These are phyloP conservation scores for Chondrosia reniformis DNA, from an alignment of 37 sponge, comb jelly and placozoan species.

Conservation along the genomic window DNA sequence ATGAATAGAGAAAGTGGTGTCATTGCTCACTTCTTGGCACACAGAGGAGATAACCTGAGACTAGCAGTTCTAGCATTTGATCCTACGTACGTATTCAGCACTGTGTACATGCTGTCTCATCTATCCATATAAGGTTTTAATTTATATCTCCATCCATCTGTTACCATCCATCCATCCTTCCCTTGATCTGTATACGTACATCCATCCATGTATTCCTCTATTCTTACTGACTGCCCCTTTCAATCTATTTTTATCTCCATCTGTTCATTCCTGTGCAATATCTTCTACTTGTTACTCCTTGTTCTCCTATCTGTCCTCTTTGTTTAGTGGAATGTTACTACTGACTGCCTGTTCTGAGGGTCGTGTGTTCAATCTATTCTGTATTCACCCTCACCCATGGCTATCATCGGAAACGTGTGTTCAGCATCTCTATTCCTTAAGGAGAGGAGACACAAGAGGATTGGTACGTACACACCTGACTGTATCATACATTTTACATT, in stretches of 20 bases:
- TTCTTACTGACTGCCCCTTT: no score
- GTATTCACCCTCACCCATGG: slow-evolving; percentile 75
- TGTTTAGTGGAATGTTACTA: slow-evolving; percentile 91
- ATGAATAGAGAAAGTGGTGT: slow-evolving; percentile 55
- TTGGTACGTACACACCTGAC: slow-evolving; percentile 44
- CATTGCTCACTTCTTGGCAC: slow-evolving; percentile 85
- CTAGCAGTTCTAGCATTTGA: slow-evolving; percentile 75
- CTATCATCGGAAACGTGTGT: slow-evolving; percentile 67
- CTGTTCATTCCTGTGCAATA: no score
- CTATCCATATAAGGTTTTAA: no score
- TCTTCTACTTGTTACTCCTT: no score
- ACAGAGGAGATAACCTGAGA: slow-evolving; percentile 27
- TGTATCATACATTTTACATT: background rate
- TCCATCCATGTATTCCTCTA: no score
- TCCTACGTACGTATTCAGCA: no score
- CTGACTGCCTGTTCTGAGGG: slow-evolving; percentile 86
- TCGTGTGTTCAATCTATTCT: slow-evolving; percentile 85
- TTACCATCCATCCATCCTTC: no score
- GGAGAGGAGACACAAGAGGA: slow-evolving; percentile 86
- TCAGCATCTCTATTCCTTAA: slow-evolving; percentile 86
- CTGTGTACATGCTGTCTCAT: no score
- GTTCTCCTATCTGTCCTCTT: no score
- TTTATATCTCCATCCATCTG: no score
- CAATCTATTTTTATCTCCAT: no score
- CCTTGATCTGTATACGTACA: no score